Evolutionary conservation across 2,797 vertebrate species (phyloP).

Genomic region (Chromis chromis): DNA sequence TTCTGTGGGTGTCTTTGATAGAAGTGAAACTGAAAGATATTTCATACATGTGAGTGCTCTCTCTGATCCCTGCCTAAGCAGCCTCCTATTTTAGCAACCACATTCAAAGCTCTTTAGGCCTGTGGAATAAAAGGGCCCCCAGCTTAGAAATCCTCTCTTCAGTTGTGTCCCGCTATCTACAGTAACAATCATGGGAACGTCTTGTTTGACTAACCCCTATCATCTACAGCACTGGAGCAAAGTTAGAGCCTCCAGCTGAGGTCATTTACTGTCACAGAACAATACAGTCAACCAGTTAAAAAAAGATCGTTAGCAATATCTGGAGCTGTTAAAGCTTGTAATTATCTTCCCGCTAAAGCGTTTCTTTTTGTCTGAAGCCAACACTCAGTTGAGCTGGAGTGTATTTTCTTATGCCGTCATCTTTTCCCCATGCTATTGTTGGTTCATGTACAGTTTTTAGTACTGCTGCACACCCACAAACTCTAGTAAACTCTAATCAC

Average conservation of each 20-base stretch:
- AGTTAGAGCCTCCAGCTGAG: constrained; percentile 24
- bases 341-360: constrained; percentile 65
- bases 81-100: constrained; percentile 58
- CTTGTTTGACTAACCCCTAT: constrained; percentile 59
- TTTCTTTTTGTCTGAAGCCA: constrained; percentile 39
- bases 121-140: constrained; percentile 54
- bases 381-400: constrained; percentile 36
- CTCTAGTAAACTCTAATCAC: constrained; percentile 45
- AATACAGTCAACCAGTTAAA: constrained; percentile 46
- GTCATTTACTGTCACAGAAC: constrained; percentile 50
- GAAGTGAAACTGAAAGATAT: constrained; percentile 59
- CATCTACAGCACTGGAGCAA: constrained; percentile 31
- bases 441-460: constrained; percentile 43
- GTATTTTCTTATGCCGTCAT: constrained; percentile 61
- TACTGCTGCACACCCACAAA: constrained; percentile 45
- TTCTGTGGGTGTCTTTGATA: constrained; percentile 54
- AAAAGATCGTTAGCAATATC: constrained; percentile 48
- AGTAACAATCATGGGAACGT: constrained; percentile 69
- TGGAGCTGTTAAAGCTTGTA: constrained; percentile 51
- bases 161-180: constrained; percentile 52
- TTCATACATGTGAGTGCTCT: constrained; percentile 51
- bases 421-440: constrained; percentile 57
- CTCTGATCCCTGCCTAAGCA: constrained; percentile 60
- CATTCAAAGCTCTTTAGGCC: constrained; percentile 63
- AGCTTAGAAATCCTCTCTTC: constrained; percentile 58